phyloP scores from a whole-genome alignment of 2,888 invertebrate species.

The Arge pagana region DNA sequence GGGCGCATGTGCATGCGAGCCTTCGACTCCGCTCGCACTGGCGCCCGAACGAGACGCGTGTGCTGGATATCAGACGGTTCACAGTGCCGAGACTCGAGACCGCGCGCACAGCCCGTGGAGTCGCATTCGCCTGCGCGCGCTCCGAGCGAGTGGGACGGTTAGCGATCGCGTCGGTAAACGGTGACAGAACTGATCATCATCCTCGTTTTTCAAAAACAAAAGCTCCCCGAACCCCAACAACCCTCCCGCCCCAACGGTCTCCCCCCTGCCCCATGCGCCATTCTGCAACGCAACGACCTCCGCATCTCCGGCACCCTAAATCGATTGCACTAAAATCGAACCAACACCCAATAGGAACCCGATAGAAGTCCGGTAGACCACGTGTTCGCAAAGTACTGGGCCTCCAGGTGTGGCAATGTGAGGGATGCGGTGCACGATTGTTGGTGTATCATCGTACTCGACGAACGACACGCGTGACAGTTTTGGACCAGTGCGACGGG shows the following conservation, averaged over 20 bases:
- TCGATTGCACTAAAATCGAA: neutral
- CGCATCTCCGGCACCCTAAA: neutral
- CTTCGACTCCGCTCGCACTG: constrained; percentile 5
- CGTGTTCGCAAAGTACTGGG: too few relatives aligned
- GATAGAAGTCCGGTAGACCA: too few relatives aligned
- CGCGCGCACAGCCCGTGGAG: constrained; percentile 16
- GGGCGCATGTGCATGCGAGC: neutral
- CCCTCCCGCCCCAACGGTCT: neutral
- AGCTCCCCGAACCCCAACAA: constrained; percentile 16
- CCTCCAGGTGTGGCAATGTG: too few relatives aligned
- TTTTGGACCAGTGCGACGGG: too few relatives aligned
- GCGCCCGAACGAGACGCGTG: constrained; percentile 15
- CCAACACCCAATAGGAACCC: too few relatives aligned
- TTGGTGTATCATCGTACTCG: too few relatives aligned
- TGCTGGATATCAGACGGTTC: constrained; percentile 47
- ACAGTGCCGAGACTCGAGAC: constrained; percentile 39
- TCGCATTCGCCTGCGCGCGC: constrained; percentile 50
- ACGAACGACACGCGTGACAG: too few relatives aligned
- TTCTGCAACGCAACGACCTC: too few relatives aligned
- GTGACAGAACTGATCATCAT: constrained; percentile 15
- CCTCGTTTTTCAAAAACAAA: constrained; percentile 12
- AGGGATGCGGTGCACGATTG: too few relatives aligned
- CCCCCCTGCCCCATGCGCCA: too few relatives aligned
- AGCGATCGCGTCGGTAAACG: constrained; percentile 15
- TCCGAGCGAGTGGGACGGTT: constrained; percentile 41